phyloP scores from a whole-genome alignment of 2,113 vertebrate genomes.

The Sigmodon hispidus region DNA sequence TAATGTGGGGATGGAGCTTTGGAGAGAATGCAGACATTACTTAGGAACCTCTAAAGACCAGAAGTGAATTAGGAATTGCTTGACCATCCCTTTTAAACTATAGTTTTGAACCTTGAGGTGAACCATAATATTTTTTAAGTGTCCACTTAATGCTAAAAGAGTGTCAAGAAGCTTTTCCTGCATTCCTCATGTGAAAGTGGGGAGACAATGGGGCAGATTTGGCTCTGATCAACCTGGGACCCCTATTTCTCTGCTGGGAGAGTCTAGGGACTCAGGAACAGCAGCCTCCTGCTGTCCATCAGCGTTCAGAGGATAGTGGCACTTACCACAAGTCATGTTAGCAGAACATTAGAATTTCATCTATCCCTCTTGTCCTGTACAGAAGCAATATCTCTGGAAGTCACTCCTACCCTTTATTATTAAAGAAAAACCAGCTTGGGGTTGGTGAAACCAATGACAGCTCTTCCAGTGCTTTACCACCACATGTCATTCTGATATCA shows the following conservation, averaged over 20 bases:
- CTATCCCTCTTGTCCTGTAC: not conserved
- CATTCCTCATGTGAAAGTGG: not conserved
- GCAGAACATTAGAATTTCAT: not conserved
- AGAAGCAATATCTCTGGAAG: constrained; percentile 76
- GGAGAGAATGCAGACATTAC: not conserved
- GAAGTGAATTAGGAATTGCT: not conserved
- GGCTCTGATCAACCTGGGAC: accelerated
- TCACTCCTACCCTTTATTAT: constrained; percentile 58
- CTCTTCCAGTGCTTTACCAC: not conserved
- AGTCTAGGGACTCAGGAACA: not conserved
- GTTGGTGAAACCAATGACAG: constrained; percentile 46
- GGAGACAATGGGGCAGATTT: not conserved
- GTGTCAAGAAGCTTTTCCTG: not conserved
- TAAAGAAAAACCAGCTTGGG: constrained; percentile 24
- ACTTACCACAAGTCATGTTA: not conserved
- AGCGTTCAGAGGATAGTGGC: not conserved
- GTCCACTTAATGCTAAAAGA: not conserved
- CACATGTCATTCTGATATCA: constrained; percentile 87
- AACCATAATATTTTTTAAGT: not conserved
- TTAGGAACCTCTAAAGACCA: not conserved
- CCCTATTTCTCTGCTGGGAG: not conserved
- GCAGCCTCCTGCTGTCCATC: not conserved
- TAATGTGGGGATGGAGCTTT: not conserved
- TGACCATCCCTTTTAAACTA: not conserved
- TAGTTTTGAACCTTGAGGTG: not conserved